Percentiles rank a stretch among this genome's conserved stretches.
These are phyloP conservation scores for Odontamblyopus lacepedii DNA, from an alignment of 2,797 vertebrate genomes.

Conservation along the genomic window DNA sequence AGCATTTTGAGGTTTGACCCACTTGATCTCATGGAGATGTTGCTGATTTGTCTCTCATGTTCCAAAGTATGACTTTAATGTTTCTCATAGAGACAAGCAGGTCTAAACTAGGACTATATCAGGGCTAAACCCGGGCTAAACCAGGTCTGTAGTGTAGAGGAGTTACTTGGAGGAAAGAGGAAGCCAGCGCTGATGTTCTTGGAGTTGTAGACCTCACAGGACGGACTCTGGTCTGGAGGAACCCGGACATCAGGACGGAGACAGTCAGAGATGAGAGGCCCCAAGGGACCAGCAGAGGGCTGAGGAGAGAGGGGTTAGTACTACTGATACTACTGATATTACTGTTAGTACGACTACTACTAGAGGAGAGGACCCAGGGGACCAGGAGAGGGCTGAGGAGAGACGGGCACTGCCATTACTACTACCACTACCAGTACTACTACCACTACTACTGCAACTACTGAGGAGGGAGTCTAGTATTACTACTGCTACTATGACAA, in stretches of 20 bases:
- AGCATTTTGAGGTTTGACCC: too few relatives aligned
- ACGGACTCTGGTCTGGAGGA: slow-evolving; percentile 67
- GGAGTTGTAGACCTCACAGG: slow-evolving; percentile 78
- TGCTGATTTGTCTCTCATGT: background rate
- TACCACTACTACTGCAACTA: too few relatives aligned
- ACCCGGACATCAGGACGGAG: slow-evolving; percentile 84
- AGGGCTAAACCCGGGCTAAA: background rate
- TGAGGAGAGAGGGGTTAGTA: background rate
- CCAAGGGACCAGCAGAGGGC: slow-evolving; percentile 31
- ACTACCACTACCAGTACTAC: too few relatives aligned
- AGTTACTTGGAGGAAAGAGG: slow-evolving; percentile 85
- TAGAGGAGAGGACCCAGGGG: slow-evolving; percentile 25
- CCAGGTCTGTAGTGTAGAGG: background rate
- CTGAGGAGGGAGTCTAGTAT: too few relatives aligned
- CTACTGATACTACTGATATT: too few relatives aligned
- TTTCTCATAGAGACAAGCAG: background rate
- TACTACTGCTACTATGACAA: too few relatives aligned
- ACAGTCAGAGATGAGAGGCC: slow-evolving; percentile 60
- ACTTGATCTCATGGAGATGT: too few relatives aligned
- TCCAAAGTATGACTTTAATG: background rate
- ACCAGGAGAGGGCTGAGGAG: slow-evolving; percentile 1
- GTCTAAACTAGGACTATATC: too few relatives aligned
- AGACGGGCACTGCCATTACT: background rate
- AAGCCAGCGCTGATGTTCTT: slow-evolving; percentile 74
- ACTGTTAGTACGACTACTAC: too few relatives aligned